phyloP scores from a whole-genome alignment of 2,888 invertebrate genomes.

The Epirrita christyi region DNA sequence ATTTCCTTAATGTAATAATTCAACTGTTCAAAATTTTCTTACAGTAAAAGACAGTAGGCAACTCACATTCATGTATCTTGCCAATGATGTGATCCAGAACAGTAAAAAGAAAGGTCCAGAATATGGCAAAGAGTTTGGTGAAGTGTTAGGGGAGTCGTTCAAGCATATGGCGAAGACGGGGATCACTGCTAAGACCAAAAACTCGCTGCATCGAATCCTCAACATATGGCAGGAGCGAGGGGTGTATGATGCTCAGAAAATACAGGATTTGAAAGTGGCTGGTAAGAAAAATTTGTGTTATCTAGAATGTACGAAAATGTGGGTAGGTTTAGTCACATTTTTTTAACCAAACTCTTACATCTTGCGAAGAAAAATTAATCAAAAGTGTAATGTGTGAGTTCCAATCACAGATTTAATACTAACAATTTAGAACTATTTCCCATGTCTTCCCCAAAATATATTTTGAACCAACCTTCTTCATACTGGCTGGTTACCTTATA shows the following conservation, averaged over 20 bases:
- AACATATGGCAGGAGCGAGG: constrained; percentile 97
- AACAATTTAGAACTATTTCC: too few relatives aligned
- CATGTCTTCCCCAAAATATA: background rate
- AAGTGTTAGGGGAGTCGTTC: constrained; percentile 92
- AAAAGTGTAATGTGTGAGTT: too few relatives aligned
- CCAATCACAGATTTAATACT: background rate
- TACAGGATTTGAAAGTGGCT: constrained; percentile 91
- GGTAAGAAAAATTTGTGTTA: constrained; percentile 52
- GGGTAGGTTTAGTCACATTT: too few relatives aligned
- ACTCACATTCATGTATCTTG: constrained; percentile 97
- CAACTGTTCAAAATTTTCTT: background rate
- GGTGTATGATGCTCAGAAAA: constrained; percentile 92
- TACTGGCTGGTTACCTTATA: constrained; percentile 44
- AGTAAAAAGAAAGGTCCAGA: constrained; percentile 99
- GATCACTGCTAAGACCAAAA: constrained; percentile 92
- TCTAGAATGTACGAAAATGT: too few relatives aligned
- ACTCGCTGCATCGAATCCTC: constrained; percentile 91
- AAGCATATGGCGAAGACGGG: constrained; percentile 91
- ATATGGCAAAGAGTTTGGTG: constrained; percentile 94
- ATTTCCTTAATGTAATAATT: background rate
- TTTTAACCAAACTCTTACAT: too few relatives aligned
- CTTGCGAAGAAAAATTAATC: too few relatives aligned
- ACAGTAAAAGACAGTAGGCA: constrained; percentile 93
- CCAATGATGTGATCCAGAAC: constrained; percentile 99
- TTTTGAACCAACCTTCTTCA: background rate